Evolutionary conservation across 1,140 invertebrate genomes (phyloP), one percentile per base, ranked within the genome.

Genomic region (Sycobia sp.): DNA sequence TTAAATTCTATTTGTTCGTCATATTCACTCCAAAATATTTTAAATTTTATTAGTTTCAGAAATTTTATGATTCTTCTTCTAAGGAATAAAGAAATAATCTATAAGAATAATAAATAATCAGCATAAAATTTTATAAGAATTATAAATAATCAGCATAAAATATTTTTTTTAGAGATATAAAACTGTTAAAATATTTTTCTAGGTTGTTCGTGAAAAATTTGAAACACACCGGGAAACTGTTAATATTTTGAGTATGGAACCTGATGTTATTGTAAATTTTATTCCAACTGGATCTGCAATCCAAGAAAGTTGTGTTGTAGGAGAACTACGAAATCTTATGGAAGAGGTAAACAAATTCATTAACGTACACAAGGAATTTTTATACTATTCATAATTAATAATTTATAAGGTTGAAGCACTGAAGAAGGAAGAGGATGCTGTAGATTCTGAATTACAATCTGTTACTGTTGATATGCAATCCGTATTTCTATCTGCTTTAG

Each of bases 181-280:
- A n/a, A n/a, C n/a, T n/a, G n/a, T n/a, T n/a, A n/a, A n/a, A n/a
- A n/a, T n/a, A n/a, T n/a, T n/a, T 46, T 59, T 87, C 73, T 81
- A 86, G 83, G 83, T 92, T 61, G 92, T 99, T 61, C 88, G 90
- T 60, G 88, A 92, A 53, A 99, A 97, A 83, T 98, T 91, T 76
- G 87, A 89, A 50, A 82, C 81, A 20, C 90, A 97, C 77, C 86
- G 87, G 68, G 84, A 90, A 74, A 91, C 89, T 44, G 95, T 99
- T 72, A 85, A 90, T 75, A 80, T 97, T 32, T 82, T 98, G 13
- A 92, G 92, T 66, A 84, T 91, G 79, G 85, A 90, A 46, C 86
- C 89, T 27, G 84, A 80, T 61, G 85, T 87, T 61, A 80, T 93
- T 22, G 73, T 85, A 34, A 82, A 84, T 3, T 84, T 83, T n/a